Percentiles rank a stretch among this genome's conserved stretches.
phyloP scores from a whole-genome alignment of 2,888 invertebrate species.

The Hemaris fuciformis region DNA sequence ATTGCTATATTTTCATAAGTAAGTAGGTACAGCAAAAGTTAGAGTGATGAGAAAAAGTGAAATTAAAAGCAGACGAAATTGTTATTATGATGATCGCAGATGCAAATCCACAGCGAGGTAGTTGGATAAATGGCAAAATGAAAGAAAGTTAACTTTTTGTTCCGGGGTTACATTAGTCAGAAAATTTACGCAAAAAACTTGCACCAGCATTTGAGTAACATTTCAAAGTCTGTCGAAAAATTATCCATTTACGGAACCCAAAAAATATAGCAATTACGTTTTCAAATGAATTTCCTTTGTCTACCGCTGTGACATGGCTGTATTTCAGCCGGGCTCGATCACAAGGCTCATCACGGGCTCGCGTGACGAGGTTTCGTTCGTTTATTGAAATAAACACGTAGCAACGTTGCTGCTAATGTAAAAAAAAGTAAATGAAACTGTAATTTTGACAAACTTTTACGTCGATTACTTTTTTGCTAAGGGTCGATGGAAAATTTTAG shows the following conservation, averaged over 20 bases:
- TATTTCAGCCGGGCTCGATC: constrained; percentile 2
- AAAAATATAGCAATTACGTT: constrained; percentile 9
- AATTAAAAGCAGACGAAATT: too few relatives aligned
- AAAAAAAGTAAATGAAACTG: constrained; percentile 47
- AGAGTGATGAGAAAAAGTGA: too few relatives aligned
- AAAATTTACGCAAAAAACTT: too few relatives aligned
- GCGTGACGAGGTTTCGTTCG: constrained; percentile 49
- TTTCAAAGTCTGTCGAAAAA: too few relatives aligned
- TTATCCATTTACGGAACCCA: not conserved
- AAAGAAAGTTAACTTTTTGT: too few relatives aligned
- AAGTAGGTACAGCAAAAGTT: too few relatives aligned
- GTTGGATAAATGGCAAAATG: too few relatives aligned
- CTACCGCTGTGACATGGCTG: constrained; percentile 7
- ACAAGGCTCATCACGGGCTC: constrained; percentile 13
- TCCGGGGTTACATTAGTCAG: too few relatives aligned
- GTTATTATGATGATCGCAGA: too few relatives aligned
- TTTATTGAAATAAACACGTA: constrained; percentile 49
- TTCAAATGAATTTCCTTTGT: constrained; percentile 10
- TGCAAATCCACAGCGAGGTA: too few relatives aligned
- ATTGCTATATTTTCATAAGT: too few relatives aligned
- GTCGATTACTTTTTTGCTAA: constrained; percentile 29
- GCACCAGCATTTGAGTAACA: too few relatives aligned
- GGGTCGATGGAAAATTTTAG: constrained; percentile 10
- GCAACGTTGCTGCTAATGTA: constrained; percentile 35
- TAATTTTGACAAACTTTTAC: constrained; percentile 36